phyloP scores from a whole-genome alignment of 2,797 vertebrate genomes.

The Myotis myotis region DNA sequence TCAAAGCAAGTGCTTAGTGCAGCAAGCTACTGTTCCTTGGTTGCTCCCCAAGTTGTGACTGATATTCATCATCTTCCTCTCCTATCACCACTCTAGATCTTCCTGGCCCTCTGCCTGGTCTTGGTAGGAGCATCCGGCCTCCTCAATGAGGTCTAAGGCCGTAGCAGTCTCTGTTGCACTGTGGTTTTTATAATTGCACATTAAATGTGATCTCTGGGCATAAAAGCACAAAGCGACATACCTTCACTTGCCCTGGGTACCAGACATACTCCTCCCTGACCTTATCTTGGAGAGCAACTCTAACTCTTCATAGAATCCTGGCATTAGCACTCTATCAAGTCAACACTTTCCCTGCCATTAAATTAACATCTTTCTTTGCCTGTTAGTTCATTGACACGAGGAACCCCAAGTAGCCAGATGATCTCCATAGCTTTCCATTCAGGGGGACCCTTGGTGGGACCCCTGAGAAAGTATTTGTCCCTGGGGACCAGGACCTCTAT shows the following conservation, averaged over 20 bases:
- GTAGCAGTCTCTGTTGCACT: background rate
- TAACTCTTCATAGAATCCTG: background rate
- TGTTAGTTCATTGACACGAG: background rate
- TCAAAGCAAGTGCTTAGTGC: background rate
- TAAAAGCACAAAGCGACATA: background rate
- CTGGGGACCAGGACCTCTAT: background rate
- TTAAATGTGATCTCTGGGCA: background rate
- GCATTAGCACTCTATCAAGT: background rate
- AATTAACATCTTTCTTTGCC: background rate
- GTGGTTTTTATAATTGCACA: background rate
- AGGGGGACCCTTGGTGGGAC: background rate
- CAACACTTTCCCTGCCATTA: background rate
- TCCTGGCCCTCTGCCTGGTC: background rate
- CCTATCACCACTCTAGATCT: background rate
- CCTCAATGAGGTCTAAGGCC: background rate
- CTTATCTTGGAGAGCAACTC: background rate
- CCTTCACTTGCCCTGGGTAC: background rate
- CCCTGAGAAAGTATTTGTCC: background rate
- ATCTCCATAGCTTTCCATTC: background rate
- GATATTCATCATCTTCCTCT: background rate
- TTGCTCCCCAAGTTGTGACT: background rate
- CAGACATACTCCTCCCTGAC: background rate
- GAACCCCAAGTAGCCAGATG: background rate
- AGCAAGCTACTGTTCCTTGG: background rate
- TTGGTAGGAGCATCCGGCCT: background rate